phyloP scores from a whole-genome alignment of 2,888 invertebrate genomes.

The Limnephilus marmoratus region DNA sequence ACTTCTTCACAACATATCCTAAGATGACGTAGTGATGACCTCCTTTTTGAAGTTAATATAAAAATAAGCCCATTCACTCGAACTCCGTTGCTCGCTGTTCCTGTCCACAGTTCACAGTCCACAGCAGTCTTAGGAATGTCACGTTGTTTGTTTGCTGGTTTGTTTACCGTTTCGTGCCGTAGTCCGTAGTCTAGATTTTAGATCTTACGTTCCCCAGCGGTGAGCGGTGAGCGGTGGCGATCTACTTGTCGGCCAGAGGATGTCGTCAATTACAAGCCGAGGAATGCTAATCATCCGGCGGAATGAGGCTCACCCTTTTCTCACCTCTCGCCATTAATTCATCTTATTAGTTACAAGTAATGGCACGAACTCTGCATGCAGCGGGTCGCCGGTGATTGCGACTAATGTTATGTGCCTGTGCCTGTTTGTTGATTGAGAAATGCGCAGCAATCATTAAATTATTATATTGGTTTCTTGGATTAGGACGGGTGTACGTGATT shows the following conservation, averaged over 20 bases:
- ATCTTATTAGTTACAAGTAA: not conserved
- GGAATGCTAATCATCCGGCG: slow-evolving; percentile 35
- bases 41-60: not conserved
- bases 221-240: slow-evolving; percentile 1
- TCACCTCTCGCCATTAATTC: not conserved
- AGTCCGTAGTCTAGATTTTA: slow-evolving; percentile 38
- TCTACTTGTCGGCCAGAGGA: slow-evolving; percentile 23
- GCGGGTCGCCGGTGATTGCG: not conserved
- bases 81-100: not conserved
- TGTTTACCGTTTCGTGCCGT: slow-evolving; percentile 27
- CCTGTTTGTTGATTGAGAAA: not conserved
- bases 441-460: not conserved
- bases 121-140: slow-evolving; percentile 33
- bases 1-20: not conserved
- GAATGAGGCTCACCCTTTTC: slow-evolving; percentile 3
- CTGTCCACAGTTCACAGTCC: slow-evolving; percentile 2
- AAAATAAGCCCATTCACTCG: not conserved
- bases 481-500: not conserved
- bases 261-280: slow-evolving; percentile 33
- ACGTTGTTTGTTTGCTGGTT: slow-evolving; percentile 25
- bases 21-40: not conserved
- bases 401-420: no score
- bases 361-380: not conserved
- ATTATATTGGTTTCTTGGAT: not conserved
- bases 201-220: not conserved